A percentile compares a stretch with the other conserved stretches of the same genome.
These are phyloP conservation scores for Tenualosa thibaudeaui DNA, from an alignment of 2,797 vertebrate genomes.

Conservation along the genomic window DNA sequence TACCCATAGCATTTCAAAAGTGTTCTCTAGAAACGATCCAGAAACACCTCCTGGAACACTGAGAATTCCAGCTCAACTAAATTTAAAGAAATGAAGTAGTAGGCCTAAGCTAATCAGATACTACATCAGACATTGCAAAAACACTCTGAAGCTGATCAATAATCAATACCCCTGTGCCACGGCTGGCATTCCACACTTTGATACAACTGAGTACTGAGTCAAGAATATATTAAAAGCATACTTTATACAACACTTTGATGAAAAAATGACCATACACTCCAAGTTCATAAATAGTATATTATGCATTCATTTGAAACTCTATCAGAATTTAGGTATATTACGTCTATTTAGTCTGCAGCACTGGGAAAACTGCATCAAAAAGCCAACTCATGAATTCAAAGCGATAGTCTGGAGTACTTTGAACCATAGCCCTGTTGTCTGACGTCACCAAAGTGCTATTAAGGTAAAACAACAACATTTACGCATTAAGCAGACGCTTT, in stretches of 20 bases:
- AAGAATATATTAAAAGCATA: neutral
- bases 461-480: too few relatives aligned
- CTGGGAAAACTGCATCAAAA: slow-evolving; percentile 1
- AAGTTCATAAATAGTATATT: neutral
- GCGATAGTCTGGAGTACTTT: too few relatives aligned
- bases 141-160: neutral
- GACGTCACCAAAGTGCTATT: too few relatives aligned
- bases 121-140: neutral
- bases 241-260: neutral
- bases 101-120: neutral
- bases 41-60: neutral
- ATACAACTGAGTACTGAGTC: neutral
- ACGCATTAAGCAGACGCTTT: too few relatives aligned
- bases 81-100: neutral
- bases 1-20: neutral
- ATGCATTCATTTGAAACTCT: neutral
- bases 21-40: neutral
- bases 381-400: neutral
- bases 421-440: too few relatives aligned
- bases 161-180: neutral
- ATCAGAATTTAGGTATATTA: neutral
- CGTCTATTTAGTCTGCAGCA: neutral
- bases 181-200: neutral
- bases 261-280: neutral
- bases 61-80: neutral